Percentiles rank a stretch among this genome's conserved stretches.
These are phyloP conservation scores for Physella acuta DNA, from an alignment of 1,140 invertebrate genomes.

Conservation along the genomic window DNA sequence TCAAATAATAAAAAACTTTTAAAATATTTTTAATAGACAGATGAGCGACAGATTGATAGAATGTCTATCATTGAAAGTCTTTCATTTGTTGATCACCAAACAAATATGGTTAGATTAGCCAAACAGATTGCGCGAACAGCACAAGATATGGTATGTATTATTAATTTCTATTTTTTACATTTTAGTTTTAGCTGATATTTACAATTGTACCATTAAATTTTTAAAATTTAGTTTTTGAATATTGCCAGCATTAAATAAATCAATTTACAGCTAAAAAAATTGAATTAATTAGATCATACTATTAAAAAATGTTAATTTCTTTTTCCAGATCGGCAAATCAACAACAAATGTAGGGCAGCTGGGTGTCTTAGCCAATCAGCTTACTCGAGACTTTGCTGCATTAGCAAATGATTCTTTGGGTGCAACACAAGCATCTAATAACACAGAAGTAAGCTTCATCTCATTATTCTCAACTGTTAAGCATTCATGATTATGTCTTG, in stretches of 20 bases:
- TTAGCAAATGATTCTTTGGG: constrained; percentile 86
- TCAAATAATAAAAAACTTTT: not conserved
- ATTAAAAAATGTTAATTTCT: constrained; percentile 11
- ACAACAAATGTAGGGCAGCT: constrained; percentile 70
- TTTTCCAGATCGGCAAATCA: constrained; percentile 72
- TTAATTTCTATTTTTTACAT: not conserved
- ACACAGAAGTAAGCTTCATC: constrained; percentile 72
- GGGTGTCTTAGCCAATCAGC: constrained; percentile 73
- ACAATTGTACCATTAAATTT: too few species aligned
- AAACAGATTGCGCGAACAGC: constrained; percentile 92
- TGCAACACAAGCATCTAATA: constrained; percentile 80
- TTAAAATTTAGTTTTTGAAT: too few species aligned
- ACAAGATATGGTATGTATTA: constrained; percentile 83
- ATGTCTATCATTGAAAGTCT: constrained; percentile 40
- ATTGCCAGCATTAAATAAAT: too few species aligned
- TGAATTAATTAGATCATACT: too few species aligned
- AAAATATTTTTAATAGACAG: constrained; percentile 44
- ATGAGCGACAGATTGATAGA: constrained; percentile 42
- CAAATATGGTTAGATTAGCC: constrained; percentile 88
- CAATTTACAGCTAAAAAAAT: too few species aligned
- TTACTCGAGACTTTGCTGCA: constrained; percentile 85
- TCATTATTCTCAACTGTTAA: too few species aligned
- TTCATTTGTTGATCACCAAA: constrained; percentile 93
- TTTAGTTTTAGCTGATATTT: too few species aligned
- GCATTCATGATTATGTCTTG: too few species aligned